Evolutionary conservation across 2,888 invertebrate species (phyloP).

Genomic region (Acleris literana): DNA sequence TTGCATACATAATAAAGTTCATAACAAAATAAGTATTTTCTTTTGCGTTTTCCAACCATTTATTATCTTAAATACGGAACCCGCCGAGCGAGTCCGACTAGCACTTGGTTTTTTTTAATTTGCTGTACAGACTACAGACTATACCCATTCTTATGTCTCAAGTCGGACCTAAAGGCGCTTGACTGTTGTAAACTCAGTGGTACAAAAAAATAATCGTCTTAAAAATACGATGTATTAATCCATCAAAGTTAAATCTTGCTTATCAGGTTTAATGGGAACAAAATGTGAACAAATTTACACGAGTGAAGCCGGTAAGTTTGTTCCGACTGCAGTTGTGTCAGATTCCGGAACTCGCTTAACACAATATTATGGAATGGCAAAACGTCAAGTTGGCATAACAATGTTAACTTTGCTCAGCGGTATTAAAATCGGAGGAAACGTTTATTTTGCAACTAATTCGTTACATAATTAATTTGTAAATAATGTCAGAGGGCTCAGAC

Average conservation of each 20-base stretch:
- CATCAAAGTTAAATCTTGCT: constrained; percentile 15
- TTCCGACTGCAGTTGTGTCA: constrained; percentile 69
- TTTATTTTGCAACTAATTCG: constrained; percentile 9
- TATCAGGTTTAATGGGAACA: constrained; percentile 39
- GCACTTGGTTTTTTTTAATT: too few species aligned
- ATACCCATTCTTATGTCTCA: too few species aligned
- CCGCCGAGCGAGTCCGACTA: too few species aligned
- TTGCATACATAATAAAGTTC: too few species aligned
- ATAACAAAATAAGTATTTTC: too few species aligned
- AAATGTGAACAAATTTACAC: constrained; percentile 52
- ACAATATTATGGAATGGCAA: constrained; percentile 72
- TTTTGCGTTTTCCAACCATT: too few species aligned
- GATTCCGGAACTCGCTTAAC: constrained; percentile 68
- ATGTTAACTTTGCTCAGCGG: constrained; percentile 60
- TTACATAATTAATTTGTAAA: constrained; percentile 4
- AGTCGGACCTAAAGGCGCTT: too few species aligned
- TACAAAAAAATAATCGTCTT: too few species aligned
- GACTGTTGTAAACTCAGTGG: too few species aligned
- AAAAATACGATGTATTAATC: neutral
- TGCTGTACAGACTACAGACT: too few species aligned
- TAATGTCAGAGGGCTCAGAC: too few species aligned
- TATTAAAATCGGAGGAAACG: constrained; percentile 51
- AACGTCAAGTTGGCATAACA: constrained; percentile 72
- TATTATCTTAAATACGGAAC: too few species aligned
- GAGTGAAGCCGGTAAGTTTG: constrained; percentile 63